Evolutionary conservation across 2,797 vertebrate genomes (phyloP), one percentile per base, ranked within the genome.

Genomic region (Carduelis carduelis): DNA sequence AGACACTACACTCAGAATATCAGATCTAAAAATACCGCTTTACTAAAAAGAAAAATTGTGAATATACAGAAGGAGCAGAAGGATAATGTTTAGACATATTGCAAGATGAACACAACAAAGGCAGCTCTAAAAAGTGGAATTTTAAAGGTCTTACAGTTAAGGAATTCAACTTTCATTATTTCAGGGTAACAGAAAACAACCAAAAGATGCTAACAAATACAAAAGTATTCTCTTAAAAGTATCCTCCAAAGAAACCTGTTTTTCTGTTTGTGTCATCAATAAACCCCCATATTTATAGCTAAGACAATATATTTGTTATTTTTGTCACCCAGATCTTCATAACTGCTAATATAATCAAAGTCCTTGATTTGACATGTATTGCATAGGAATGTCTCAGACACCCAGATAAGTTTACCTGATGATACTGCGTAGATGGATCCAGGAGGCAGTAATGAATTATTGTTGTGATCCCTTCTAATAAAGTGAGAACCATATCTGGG

Each of bases 401-500:
- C 8, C 3, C 69, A 69, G 52, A 1, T 52, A 70, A 93, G 64
- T 98, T 98, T 98, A 99, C 99, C 98, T 99, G 99, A 97, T 99
- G 99, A 97, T 99, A 99, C 70, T 99, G 99, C 1, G 99, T 99
- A 76, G 99, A 98, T 41, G 99, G 98, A 98, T 99, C 99, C 94
- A 99, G 97, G 53, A 99, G 98, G 91, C 99, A 99, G 96, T 99
- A 99, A 97, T 99, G 99, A 97, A 99, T 99, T 95, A 99, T 99
- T 85, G 99, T 98, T 16, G 99, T 99, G 88, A 99, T 98, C 39
- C 99, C 99, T 96, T 99, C 99, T 91, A 99, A 97, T 59, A 99
- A 98, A 35, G 99, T 99, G 37, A 99, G 98, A 96, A 99, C 98
- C 97, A 99, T 98, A 97, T 99, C 99, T 90, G 99, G 99, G 47